Evolutionary conservation across 2,888 invertebrate species (phyloP).

Genomic region (Epicampocera succincta): DNA sequence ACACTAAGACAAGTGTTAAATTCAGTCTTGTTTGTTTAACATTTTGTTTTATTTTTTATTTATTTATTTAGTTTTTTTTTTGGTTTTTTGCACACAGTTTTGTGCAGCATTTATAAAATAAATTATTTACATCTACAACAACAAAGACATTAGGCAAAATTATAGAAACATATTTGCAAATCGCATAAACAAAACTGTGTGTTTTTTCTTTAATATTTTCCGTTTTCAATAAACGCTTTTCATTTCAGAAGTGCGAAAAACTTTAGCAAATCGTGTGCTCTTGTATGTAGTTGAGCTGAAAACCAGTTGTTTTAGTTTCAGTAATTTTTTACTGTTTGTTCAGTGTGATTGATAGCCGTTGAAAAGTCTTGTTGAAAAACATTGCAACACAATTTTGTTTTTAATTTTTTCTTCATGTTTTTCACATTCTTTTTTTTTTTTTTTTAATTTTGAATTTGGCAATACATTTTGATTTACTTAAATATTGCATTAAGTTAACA

Average conservation of each 20-base stretch:
- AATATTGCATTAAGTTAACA: slow-evolving; percentile 69
- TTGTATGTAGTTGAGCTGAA: slow-evolving; percentile 18
- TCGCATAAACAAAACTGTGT: slow-evolving; percentile 26
- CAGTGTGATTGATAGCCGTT: slow-evolving; percentile 68
- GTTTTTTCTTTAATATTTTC: slow-evolving; percentile 26
- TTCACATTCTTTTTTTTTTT: not conserved
- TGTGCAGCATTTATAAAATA: slow-evolving; percentile 33
- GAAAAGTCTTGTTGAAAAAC: slow-evolving; percentile 67
- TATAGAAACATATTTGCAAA: slow-evolving; percentile 5
- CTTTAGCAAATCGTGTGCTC: slow-evolving; percentile 50
- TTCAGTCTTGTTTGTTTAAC: slow-evolving; percentile 36
- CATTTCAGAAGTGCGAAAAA: slow-evolving; percentile 63
- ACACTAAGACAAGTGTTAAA: slow-evolving; percentile 65
- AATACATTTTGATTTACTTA: slow-evolving; percentile 66
- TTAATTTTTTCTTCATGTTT: slow-evolving; percentile 15
- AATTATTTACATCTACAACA: slow-evolving; percentile 39
- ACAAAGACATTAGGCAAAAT: slow-evolving; percentile 30
- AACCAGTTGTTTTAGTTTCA: slow-evolving; percentile 60
- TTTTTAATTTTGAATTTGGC: slow-evolving; percentile 16
- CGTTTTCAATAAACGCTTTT: slow-evolving; percentile 47
- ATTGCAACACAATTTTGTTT: slow-evolving; percentile 63
- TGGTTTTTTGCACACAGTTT: not conserved
- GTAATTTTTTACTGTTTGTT: slow-evolving; percentile 19
- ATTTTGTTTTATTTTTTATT: not conserved
- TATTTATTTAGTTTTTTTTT: not conserved